Conservation (phyloP, 2,888 invertebrate genomes). For the Cremastinae sp. region DNA sequence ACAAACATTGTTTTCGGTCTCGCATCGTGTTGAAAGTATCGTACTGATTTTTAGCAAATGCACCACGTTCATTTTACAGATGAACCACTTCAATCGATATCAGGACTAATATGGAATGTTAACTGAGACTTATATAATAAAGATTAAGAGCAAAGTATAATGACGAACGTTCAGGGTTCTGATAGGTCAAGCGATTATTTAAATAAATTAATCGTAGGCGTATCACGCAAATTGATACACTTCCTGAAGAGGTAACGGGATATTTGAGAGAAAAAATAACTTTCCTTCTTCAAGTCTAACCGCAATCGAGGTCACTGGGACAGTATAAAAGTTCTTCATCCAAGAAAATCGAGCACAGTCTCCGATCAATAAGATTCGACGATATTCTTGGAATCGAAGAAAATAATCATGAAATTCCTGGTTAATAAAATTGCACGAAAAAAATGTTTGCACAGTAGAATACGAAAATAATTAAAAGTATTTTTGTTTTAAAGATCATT, state of each 20-base stretch:
- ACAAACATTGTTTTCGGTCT: no score
- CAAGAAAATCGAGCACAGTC: constrained; percentile 60
- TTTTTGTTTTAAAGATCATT: constrained; percentile 42
- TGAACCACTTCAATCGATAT: no score
- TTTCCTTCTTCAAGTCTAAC: constrained; percentile 16
- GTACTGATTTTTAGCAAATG: no score
- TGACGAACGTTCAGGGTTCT: constrained; percentile 6
- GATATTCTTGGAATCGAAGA: constrained; percentile 8
- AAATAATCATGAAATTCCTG: constrained; percentile 55
- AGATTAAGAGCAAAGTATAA: no score
- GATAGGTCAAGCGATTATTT: constrained; percentile 39
- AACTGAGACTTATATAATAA: no score
- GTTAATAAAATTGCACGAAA: constrained; percentile 38
- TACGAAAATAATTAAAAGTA: constrained; percentile 27
- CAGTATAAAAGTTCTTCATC: constrained; percentile 65
- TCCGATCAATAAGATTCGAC: constrained; percentile 21
- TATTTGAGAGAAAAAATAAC: constrained; percentile 47
- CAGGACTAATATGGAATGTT: no score
- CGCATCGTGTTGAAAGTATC: no score
- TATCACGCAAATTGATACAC: not conserved
- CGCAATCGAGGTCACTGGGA: constrained; percentile 59
- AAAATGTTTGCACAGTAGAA: not conserved
- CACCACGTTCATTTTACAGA: no score
- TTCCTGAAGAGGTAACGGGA: constrained; percentile 44
- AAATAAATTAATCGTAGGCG: constrained; percentile 41